Evolutionary conservation across 2,888 invertebrate species (phyloP), one percentile per base, ranked within the genome.

Genomic region (Xestia xanthographa): DNA sequence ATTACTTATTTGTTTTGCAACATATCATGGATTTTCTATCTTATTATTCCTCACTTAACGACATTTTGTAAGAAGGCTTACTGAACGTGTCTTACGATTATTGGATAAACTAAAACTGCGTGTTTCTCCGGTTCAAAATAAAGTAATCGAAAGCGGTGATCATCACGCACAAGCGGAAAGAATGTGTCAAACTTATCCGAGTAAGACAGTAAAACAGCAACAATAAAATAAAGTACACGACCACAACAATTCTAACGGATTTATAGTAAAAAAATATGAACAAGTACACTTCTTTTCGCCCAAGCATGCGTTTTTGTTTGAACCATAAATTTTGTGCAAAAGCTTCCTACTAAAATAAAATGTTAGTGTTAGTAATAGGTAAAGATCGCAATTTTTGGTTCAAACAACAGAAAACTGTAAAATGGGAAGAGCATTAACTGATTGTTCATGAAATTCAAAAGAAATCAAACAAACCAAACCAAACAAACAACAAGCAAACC

Each of bases 131-230:
- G 76, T 83, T 85, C 68, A 84, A 88, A 86, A 88, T 85, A 92
- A 94, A 94, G 89, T 90, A 93, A 92, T 92, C 88, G 89, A 92
- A 96, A 96, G 96, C 96, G 90, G 96, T 96, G 96, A 95, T 92
- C 94, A 96, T 92, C 95, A 96, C 96, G 96, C 96, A 94, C 92
- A 96, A 96, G 96, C 96, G 96, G 95, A 96, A 96, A 95, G 95
- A 95, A 96, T 92, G 96, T 96, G 96, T 95, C 92, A 90, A 94
- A 93, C 91, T 93, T 92, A 95, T 93, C 90, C 91, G 92, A 92
- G 91, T 93, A 91, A 93, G 91, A 94, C 93, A 93, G 89, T 91
- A 92, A 93, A 92, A 95, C 93, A 95, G 95, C 93, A 93, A 92
- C 92, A 90, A 93, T 90, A 87, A 91, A 93, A 92, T 90, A 93